Base-by-base conservation (phyloP, 2,888 invertebrate genomes). In the Cinara cedri region DNA sequence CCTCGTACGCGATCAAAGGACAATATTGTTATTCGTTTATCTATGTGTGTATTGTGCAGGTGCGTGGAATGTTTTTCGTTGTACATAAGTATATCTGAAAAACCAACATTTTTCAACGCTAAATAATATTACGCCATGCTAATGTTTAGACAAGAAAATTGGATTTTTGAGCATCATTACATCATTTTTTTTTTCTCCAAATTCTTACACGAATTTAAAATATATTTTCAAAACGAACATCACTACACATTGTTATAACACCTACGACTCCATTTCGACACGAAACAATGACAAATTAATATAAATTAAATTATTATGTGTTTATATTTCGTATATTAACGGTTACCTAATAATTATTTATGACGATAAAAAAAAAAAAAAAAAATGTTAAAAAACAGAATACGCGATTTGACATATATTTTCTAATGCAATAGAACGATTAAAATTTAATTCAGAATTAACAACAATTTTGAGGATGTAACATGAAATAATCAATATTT, bases 91-190 rank as follows among this genome's bases (percentile, higher is more conserved):
- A 34, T 34, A 34, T 34, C 3, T 34, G 10, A n/a, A 2, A 16
- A 60, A 60, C 24, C 14, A 60, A 16, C 26, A 60, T 26, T 60
- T 60, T 26, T 60, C 16, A 10, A 34, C 26, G 26, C 9, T 60
- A 60, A 60, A 60, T 60, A 60, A 60, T 24, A 60, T 60, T 16
- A 60, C 16, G 26, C 9, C 16, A 60, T 60, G 26, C n/a, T 60
- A 60, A 26, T 60, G 26, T 60, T 60, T 60, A 26, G 60, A 60
- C 16, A 21, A 16, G 26, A 9, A 60, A 60, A 60, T 60, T 60
- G 57, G 57, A 60, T 60, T 60, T 60, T 0, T 8, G 9, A 24
- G 26, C 26, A 8, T 13, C 24, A 1, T 14, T 9, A 24, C 24
- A 14, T 14, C 14, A 16, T 60, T 54, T n/a, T 54, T 57, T 57